A percentile compares a stretch with the other conserved stretches of the same genome.
Evolutionary conservation across 2,113 vertebrate genomes (phyloP).

Genomic region (Petaurus breviceps): DNA sequence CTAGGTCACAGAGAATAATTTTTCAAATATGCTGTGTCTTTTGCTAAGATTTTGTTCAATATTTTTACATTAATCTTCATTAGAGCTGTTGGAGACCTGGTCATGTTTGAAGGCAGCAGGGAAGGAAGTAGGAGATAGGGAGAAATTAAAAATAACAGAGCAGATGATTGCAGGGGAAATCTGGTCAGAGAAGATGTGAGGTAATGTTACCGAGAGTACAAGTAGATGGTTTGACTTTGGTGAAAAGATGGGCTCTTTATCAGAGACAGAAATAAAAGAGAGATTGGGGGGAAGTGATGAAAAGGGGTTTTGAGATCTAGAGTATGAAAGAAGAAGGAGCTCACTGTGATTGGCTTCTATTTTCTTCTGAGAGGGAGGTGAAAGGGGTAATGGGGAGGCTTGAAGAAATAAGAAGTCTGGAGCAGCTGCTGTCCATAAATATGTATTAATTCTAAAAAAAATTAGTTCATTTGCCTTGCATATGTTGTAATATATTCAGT

Average conservation of each 20-base stretch:
- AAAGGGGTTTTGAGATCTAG: neutral
- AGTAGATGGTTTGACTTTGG: neutral
- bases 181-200: neutral
- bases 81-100: neutral
- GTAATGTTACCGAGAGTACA: neutral
- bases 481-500: neutral
- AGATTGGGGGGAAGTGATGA: neutral
- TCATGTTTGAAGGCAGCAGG: neutral
- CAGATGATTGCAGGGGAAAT: neutral
- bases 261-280: neutral
- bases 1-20: neutral
- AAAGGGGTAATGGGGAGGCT: neutral
- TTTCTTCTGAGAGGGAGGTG: neutral
- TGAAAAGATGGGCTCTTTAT: neutral
- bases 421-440: neutral
- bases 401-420: neutral
- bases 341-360: neutral
- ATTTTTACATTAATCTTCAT: neutral
- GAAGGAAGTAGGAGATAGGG: neutral
- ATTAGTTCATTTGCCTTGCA: neutral
- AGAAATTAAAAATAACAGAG: neutral
- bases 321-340: neutral
- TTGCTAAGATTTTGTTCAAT: neutral
- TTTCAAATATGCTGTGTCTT: neutral
- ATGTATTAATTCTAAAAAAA: neutral